Evolutionary conservation across 2,113 vertebrate genomes (phyloP), one percentile per base, ranked within the genome.

Genomic region (Donacobius atricapilla): DNA sequence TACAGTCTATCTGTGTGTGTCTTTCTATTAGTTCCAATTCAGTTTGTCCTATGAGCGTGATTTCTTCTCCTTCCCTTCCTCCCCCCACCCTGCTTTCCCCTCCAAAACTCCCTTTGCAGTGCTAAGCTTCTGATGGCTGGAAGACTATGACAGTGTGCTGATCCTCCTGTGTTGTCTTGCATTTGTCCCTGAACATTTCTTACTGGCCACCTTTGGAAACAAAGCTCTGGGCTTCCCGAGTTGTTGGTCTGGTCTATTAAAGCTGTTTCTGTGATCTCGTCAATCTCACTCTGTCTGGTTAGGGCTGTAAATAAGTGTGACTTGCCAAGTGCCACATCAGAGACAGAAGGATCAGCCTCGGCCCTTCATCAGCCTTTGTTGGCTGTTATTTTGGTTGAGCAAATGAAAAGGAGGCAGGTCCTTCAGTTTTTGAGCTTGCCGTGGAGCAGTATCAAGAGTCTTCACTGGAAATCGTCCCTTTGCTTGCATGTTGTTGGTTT

Each of bases 1-100:
- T 70, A 17, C 33, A 27, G 35, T 87, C 42, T 66, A 10, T 83
- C 80, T 83, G 19, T 1, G 1, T 50, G 39, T 54, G 24, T 64
- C 56, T 58, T 70, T 37, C 17, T 90, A 57, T 65, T 73, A 83
- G 30, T 40, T 60, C 13, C 7, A 47, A 15, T 51, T 94, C 40
- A 24, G 54, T 83, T 90, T 88, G 60, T 71, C 64, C 18, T 73
- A 0, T 0, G 8, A 57, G n/a, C 0, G 3, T 4, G 4, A n/a
- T 88, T 93, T 90, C 63, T 88, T 51, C 31, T 75, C 53, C 39
- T 45, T 89, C 54, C 25, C 13, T 54, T 75, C 15, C 31, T 76
- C 37, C 12, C 20, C 4, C 0, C 2, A 0, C 4, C 44, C n/a
- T n/a, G n/a, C 13, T 15, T 69, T 40, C 54, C 25, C 23, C 13